Evolutionary conservation across 2,888 invertebrate genomes (phyloP).

Genomic region (Criorhina ranunculi): DNA sequence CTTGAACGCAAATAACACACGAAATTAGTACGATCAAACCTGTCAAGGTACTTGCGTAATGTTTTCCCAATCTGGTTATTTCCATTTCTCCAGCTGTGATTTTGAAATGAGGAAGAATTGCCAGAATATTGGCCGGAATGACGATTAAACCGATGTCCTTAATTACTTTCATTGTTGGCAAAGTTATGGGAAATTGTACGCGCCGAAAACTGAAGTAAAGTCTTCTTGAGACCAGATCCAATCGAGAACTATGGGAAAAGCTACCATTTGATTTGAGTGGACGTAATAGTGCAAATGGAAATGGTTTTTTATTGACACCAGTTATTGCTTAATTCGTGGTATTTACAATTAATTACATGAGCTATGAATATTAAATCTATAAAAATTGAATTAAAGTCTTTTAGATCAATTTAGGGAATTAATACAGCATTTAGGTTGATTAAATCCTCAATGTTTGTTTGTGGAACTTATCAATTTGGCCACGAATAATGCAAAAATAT

Average conservation of each 20-base stretch:
- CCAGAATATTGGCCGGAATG: slow-evolving; percentile 75
- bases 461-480: too few species aligned
- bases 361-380: slow-evolving; percentile 19
- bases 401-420: background rate
- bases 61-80: slow-evolving; percentile 66
- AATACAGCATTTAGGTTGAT: too few species aligned
- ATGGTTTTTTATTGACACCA: background rate
- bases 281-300: background rate
- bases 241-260: background rate
- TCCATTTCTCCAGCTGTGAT: slow-evolving; percentile 68
- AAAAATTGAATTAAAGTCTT: slow-evolving; percentile 6
- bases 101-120: slow-evolving; percentile 78
- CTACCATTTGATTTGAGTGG: background rate
- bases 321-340: slow-evolving; percentile 1
- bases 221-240: background rate
- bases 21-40: slow-evolving; percentile 68
- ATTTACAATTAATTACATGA: slow-evolving; percentile 19
- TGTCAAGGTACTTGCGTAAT: slow-evolving; percentile 77
- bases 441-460: too few species aligned
- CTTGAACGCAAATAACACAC: slow-evolving; percentile 73
- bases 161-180: slow-evolving; percentile 78
- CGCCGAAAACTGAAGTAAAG: background rate
- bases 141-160: slow-evolving; percentile 77
- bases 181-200: background rate
- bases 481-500: too few species aligned